Conservation (phyloP, 2,888 invertebrate species). For the Coremacera marginata region DNA sequence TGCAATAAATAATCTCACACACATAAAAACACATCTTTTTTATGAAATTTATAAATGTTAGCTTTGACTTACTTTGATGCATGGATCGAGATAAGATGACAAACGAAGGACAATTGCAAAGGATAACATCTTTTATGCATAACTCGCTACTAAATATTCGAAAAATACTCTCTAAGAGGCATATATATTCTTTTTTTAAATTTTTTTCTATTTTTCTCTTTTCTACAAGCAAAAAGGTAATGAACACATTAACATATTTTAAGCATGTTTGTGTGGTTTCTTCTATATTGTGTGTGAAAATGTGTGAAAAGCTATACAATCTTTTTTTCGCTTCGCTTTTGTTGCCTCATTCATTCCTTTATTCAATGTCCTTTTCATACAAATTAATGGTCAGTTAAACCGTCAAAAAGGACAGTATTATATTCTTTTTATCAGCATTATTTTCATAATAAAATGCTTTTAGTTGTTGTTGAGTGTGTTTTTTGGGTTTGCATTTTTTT, state of each 20-base stretch:
- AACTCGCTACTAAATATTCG: background rate
- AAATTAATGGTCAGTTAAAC: conserved; percentile 63
- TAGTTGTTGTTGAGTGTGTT: background rate
- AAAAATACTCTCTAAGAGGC: background rate
- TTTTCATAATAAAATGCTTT: background rate
- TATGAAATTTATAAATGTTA: conserved; percentile 16
- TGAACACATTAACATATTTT: background rate
- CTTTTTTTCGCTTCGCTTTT: background rate
- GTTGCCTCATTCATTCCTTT: conserved; percentile 10
- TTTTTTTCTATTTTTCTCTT: background rate
- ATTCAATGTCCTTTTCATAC: conserved; percentile 53
- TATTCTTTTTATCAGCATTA: background rate
- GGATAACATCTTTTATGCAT: conserved; percentile 7
- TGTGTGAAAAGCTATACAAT: background rate
- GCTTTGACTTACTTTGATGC: conserved; percentile 18
- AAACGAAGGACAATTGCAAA: background rate
- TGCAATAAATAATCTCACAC: background rate
- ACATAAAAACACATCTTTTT: conserved; percentile 6
- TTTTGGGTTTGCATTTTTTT: background rate
- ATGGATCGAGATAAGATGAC: conserved; percentile 15
- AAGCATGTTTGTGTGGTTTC: background rate
- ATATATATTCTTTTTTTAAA: background rate
- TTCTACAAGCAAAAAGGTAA: background rate
- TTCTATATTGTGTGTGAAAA: background rate
- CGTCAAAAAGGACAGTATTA: conserved; percentile 49